A percentile compares a stretch with the other conserved stretches of the same genome.
Evolutionary conservation across 2,888 invertebrate genomes (phyloP).

Genomic region (Chirona hameri): DNA sequence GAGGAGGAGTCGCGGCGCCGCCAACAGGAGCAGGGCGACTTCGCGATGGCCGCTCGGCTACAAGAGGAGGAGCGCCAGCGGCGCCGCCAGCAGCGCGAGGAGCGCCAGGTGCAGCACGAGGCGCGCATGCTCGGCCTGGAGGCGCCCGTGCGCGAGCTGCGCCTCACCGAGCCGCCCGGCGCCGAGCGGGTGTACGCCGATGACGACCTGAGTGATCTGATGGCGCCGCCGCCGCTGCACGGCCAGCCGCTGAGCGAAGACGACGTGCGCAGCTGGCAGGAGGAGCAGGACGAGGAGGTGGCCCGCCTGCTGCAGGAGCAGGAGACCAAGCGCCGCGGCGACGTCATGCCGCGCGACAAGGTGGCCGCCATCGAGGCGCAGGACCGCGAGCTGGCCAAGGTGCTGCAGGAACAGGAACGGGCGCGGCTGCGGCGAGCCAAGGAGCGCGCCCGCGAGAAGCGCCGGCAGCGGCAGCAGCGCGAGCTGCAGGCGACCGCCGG

Average conservation of each 20-base stretch:
- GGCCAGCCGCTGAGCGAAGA: constrained; percentile 47
- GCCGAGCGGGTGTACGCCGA: not conserved
- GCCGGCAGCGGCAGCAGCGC: constrained; percentile 38
- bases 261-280: constrained; percentile 61
- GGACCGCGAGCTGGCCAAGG: constrained; percentile 70
- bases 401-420: constrained; percentile 59
- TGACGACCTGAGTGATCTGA: constrained; percentile 13
- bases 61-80: constrained; percentile 40
- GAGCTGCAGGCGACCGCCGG: constrained; percentile 33
- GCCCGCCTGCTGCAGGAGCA: constrained; percentile 72
- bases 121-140: constrained; percentile 25
- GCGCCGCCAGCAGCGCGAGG: constrained; percentile 33
- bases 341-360: constrained; percentile 58
- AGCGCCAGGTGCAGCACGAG: constrained; percentile 29
- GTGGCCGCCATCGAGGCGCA: constrained; percentile 73
- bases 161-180: not conserved
- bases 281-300: constrained; percentile 70
- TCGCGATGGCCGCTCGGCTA: constrained; percentile 44
- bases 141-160: constrained; percentile 7
- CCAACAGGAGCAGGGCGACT: constrained; percentile 46
- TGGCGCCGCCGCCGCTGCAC: constrained; percentile 8
- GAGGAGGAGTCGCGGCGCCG: constrained; percentile 43
- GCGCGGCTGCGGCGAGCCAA: constrained; percentile 35
- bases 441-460: constrained; percentile 39
- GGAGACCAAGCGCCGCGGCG: constrained; percentile 59